Percentiles rank a stretch among this genome's conserved stretches.
Evolutionary conservation across 2,113 vertebrate genomes (phyloP).

Genomic region (Puffinus mauretanicus): DNA sequence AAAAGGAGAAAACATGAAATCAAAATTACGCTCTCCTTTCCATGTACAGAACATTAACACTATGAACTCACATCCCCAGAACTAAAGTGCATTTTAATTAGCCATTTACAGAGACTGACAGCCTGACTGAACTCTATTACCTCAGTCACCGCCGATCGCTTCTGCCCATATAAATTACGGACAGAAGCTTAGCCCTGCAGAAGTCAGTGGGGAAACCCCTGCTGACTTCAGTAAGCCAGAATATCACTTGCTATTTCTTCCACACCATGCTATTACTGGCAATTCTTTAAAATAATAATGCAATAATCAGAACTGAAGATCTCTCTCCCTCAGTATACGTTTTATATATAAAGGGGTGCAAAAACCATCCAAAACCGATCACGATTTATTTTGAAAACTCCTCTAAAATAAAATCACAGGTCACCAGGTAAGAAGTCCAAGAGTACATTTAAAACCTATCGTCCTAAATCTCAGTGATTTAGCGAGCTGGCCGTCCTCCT

Average conservation of each 20-base stretch:
- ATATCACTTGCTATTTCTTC: slow-evolving; percentile 6
- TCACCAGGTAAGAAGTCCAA: neutral
- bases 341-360: neutral
- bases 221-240: neutral
- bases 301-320: neutral
- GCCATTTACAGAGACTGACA: neutral
- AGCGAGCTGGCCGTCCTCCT: neutral
- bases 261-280: neutral
- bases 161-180: neutral
- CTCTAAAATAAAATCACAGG: neutral
- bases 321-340: neutral
- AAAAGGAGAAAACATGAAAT: neutral
- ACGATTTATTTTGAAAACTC: neutral
- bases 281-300: neutral
- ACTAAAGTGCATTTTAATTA: slow-evolving; percentile 4
- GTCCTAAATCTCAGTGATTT: neutral
- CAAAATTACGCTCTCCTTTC: neutral
- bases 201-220: neutral
- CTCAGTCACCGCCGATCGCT: neutral
- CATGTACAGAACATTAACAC: neutral
- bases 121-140: neutral
- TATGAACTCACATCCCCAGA: neutral
- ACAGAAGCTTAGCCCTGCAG: neutral
- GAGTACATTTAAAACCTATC: neutral
- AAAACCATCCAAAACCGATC: neutral